Percentiles rank a stretch among this genome's conserved stretches.
Evolutionary conservation across 2,797 vertebrate species (phyloP).

Genomic region (Enoplosus armatus): DNA sequence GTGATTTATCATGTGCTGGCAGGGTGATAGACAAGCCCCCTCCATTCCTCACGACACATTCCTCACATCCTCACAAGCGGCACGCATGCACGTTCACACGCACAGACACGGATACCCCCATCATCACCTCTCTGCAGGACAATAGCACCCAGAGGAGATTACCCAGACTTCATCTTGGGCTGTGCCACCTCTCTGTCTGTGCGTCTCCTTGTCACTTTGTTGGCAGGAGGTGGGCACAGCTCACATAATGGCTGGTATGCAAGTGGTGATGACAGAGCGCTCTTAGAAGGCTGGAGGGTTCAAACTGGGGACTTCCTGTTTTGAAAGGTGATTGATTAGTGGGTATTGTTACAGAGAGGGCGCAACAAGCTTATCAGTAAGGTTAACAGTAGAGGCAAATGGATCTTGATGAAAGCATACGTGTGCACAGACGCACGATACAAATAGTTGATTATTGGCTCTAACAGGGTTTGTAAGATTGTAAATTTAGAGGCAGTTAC

Average conservation of each 20-base stretch:
- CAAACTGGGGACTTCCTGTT: conserved; percentile 72
- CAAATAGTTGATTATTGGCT: conserved; percentile 4
- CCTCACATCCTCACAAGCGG: conserved; percentile 17
- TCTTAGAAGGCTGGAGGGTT: conserved; percentile 42
- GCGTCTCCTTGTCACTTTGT: conserved; percentile 31
- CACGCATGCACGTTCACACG: neutral
- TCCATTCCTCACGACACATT: conserved; percentile 41
- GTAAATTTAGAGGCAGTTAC: neutral
- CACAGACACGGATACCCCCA: conserved; percentile 42
- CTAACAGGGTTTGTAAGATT: neutral
- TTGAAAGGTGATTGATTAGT: conserved; percentile 66
- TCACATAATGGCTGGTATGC: conserved; percentile 50
- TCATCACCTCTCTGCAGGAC: conserved; percentile 67
- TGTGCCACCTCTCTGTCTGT: conserved; percentile 35
- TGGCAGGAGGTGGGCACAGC: conserved; percentile 63
- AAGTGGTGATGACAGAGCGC: conserved; percentile 56
- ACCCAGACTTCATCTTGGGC: conserved; percentile 55
- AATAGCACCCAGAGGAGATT: conserved; percentile 69
- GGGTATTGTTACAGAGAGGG: conserved; percentile 57
- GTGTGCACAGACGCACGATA: neutral
- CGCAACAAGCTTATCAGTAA: conserved; percentile 45
- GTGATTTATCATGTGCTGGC: conserved; percentile 58
- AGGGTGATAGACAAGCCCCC: conserved; percentile 43
- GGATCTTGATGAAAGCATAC: conserved; percentile 53
- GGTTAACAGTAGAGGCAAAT: conserved; percentile 47